Evolutionary conservation across 2,797 vertebrate genomes (phyloP).

Genomic region (Coregonus suidteri): DNA sequence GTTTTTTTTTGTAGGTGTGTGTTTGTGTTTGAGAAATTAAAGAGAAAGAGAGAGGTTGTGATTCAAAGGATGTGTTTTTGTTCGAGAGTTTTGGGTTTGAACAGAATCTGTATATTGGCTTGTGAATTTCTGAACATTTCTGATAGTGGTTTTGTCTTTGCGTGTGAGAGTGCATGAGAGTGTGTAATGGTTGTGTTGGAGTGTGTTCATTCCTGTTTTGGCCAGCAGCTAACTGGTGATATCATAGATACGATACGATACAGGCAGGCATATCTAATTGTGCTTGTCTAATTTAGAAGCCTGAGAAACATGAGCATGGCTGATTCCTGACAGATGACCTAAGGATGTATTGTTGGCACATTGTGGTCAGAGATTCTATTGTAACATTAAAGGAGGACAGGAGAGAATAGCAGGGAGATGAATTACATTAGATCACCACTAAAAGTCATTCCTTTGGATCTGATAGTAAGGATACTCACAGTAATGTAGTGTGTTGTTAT

Average conservation of each 20-base stretch:
- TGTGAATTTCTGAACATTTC: neutral
- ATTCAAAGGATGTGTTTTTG: neutral
- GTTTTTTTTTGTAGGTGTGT: neutral
- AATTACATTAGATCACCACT: neutral
- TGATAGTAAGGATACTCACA: neutral
- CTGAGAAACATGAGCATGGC: neutral
- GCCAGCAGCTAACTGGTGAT: slow-evolving; percentile 11
- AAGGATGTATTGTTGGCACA: slow-evolving; percentile 28
- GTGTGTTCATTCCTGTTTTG: slow-evolving; percentile 25
- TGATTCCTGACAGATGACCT: slow-evolving; percentile 6
- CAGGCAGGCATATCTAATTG: neutral
- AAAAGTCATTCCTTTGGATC: neutral
- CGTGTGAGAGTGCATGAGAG: too few relatives aligned
- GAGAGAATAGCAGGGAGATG: too few relatives aligned
- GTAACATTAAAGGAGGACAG: slow-evolving; percentile 9
- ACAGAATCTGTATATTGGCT: neutral
- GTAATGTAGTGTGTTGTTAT: neutral
- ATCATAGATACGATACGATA: neutral
- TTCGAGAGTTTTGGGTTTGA: neutral
- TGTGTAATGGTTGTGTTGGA: slow-evolving; percentile 18
- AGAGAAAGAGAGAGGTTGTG: neutral
- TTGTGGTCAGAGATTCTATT: slow-evolving; percentile 42
- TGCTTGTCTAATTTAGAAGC: slow-evolving; percentile 2
- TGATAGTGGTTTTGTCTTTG: neutral
- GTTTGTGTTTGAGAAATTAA: slow-evolving; percentile 5